Percentiles rank a stretch among this genome's conserved stretches.
These are phyloP conservation scores for Metallyticus violacea DNA, from an alignment of 2,888 invertebrate genomes.

Conservation along the genomic window DNA sequence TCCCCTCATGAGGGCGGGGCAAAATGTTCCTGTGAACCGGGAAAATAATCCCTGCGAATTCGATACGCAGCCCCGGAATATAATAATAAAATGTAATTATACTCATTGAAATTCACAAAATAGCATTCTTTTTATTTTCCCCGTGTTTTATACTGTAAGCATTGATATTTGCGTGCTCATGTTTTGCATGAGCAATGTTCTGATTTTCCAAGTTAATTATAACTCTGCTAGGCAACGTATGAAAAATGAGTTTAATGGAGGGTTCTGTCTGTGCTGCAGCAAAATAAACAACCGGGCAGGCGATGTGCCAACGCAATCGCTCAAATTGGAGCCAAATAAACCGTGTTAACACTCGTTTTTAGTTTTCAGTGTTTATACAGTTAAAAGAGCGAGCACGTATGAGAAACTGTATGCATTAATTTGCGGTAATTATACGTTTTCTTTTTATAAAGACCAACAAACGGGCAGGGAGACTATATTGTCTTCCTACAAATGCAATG, in stretches of 20 bases:
- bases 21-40: not conserved
- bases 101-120: not conserved
- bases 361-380: not conserved
- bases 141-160: not conserved
- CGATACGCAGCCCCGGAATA: not conserved
- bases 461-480: no score
- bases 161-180: not conserved
- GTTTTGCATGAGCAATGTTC: not conserved
- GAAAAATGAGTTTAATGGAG: not conserved
- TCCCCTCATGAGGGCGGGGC: no score
- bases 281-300: not conserved
- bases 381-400: no score
- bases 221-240: not conserved
- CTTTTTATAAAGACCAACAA: no score
- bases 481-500: no score
- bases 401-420: no score
- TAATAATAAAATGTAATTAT: not conserved
- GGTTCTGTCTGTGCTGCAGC: not conserved
- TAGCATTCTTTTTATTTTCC: not conserved
- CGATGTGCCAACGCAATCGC: not conserved
- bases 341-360: not conserved
- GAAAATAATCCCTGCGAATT: not conserved
- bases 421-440: no score
- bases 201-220: not conserved
- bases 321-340: not conserved